phyloP scores from a whole-genome alignment of 1,140 invertebrate genomes.

The Halesus radiatus region DNA sequence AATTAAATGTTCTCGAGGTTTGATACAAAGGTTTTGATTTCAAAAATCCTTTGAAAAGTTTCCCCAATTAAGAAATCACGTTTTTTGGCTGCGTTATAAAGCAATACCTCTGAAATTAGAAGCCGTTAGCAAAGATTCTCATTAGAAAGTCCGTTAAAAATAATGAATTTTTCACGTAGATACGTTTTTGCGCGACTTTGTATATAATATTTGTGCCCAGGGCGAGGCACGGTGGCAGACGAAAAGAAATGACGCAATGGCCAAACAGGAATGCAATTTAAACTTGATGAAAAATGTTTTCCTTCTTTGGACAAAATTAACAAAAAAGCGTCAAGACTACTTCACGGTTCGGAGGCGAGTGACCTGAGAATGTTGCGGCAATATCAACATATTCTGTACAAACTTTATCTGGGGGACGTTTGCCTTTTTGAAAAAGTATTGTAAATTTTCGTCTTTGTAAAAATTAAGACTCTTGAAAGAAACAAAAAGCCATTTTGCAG shows the following conservation, averaged over 20 bases:
- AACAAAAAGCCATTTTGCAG: too few species aligned
- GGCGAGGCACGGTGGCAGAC: background rate
- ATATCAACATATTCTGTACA: slow-evolving; percentile 50
- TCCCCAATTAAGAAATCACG: too few species aligned
- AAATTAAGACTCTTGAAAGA: too few species aligned
- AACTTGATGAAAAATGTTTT: slow-evolving; percentile 58
- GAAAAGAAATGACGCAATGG: slow-evolving; percentile 54
- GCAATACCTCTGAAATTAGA: background rate
- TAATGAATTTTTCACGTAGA: slow-evolving; percentile 36
- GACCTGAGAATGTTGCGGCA: slow-evolving; percentile 49
- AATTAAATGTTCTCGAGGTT: too few species aligned
- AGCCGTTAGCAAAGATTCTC: slow-evolving; percentile 26
- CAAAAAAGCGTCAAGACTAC: slow-evolving; percentile 50
- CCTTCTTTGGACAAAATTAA: slow-evolving; percentile 49
- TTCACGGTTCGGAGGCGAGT: slow-evolving; percentile 47
- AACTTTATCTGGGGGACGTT: slow-evolving; percentile 50
- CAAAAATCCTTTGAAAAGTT: too few species aligned
- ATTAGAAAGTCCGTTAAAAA: slow-evolving; percentile 47
- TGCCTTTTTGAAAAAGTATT: background rate
- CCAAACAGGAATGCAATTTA: slow-evolving; percentile 57
- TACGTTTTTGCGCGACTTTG: slow-evolving; percentile 27
- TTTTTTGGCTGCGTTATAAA: too few species aligned
- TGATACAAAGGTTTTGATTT: too few species aligned
- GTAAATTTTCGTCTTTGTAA: too few species aligned
- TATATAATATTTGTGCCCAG: slow-evolving; percentile 26